phyloP scores from a whole-genome alignment of 2,113 vertebrate genomes.

The Bubo blakistoni region DNA sequence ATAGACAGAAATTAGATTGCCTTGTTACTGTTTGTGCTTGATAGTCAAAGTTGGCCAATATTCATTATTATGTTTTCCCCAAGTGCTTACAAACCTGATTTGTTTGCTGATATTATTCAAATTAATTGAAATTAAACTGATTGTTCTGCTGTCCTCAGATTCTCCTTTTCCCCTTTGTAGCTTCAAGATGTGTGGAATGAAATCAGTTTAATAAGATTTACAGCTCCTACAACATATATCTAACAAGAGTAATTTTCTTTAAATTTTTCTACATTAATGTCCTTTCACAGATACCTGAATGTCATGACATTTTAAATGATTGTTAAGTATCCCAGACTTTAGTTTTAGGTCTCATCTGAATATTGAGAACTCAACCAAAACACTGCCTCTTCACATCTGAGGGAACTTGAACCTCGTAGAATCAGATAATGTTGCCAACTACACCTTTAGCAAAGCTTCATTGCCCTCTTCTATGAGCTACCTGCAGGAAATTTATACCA shows the following conservation, averaged over 20 bases:
- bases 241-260: not conserved
- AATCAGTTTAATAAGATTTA: not conserved
- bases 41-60: not conserved
- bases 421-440: not conserved
- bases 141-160: not conserved
- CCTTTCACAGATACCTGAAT: not conserved
- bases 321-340: not conserved
- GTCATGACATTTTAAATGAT: not conserved
- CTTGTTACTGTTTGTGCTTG: not conserved
- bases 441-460: not conserved
- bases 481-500: not conserved
- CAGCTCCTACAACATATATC: not conserved
- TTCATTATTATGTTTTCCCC: not conserved
- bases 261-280: not conserved
- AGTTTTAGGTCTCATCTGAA: not conserved
- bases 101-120: not conserved
- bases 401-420: not conserved
- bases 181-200: not conserved
- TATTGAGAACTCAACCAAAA: not conserved
- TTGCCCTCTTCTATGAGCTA: not conserved
- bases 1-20: not conserved
- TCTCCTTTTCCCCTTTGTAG: not conserved
- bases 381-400: not conserved
- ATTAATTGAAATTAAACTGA: not conserved
- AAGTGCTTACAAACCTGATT: not conserved